Evolutionary conservation across 2,113 vertebrate genomes (phyloP).

Genomic region (Grantiella picta): DNA sequence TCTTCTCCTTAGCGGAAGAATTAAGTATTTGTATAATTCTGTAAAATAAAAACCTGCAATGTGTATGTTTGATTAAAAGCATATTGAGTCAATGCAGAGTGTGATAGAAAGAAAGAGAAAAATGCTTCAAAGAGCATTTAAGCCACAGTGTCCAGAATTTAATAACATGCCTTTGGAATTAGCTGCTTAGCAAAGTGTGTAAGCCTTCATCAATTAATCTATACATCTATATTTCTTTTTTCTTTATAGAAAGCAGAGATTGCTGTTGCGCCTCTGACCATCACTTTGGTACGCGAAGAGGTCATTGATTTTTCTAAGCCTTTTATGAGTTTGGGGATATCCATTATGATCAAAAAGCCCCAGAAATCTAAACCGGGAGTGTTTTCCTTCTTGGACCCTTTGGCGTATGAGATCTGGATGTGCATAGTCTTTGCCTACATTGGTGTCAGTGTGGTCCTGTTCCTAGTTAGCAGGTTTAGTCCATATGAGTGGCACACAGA

Average conservation of each 20-base stretch:
- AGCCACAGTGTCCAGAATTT: neutral
- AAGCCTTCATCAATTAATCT: constrained; percentile 48
- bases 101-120: neutral
- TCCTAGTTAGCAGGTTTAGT: constrained; percentile 98
- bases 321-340: constrained; percentile 99
- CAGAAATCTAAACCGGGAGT: constrained; percentile 99
- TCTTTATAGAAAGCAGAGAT: constrained; percentile 96
- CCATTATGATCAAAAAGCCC: constrained; percentile 99
- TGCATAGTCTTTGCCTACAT: constrained; percentile 99
- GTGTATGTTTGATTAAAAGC: neutral
- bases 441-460: constrained; percentile 98
- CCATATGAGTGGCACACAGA: constrained; percentile 98
- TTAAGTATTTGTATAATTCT: neutral
- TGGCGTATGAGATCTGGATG: constrained; percentile 99
- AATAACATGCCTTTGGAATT: constrained; percentile 6
- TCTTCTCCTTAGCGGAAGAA: neutral
- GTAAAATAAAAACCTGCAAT: neutral
- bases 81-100: neutral
- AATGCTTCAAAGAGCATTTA: neutral
- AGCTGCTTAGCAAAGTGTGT: neutral
- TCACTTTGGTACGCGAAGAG: constrained; percentile 97
- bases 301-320: constrained; percentile 99
- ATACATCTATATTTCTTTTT: constrained; percentile 69
- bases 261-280: constrained; percentile 96
- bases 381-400: constrained; percentile 97